Evolutionary conservation across 2,888 invertebrate genomes (phyloP).

Genomic region (Argyra leucocephala): DNA sequence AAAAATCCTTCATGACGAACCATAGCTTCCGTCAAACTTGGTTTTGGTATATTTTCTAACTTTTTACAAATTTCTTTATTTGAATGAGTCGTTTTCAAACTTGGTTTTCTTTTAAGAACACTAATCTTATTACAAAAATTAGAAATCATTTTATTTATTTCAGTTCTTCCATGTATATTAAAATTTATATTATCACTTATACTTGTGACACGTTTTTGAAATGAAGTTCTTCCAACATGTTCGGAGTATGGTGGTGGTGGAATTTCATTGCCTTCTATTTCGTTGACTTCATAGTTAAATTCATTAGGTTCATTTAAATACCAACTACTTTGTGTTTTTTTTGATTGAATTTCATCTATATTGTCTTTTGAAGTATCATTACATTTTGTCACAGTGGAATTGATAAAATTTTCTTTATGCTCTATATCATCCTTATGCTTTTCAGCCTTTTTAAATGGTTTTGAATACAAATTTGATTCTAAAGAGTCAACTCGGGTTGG

Average conservation of each 20-base stretch:
- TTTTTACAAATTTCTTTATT: slow-evolving; percentile 34
- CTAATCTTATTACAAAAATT: slow-evolving; percentile 37
- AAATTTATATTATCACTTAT: not conserved
- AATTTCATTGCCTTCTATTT: not conserved
- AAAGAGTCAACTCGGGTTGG: slow-evolving; percentile 20
- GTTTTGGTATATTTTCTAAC: slow-evolving; percentile 41
- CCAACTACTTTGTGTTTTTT: slow-evolving; percentile 10
- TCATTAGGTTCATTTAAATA: not conserved
- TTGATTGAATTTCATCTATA: not conserved
- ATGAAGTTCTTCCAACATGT: not conserved
- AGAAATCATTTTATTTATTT: slow-evolving; percentile 30
- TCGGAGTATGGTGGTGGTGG: not conserved
- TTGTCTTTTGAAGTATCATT: not conserved
- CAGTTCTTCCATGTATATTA: not conserved
- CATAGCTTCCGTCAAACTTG: slow-evolving; percentile 36
- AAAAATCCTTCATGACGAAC: slow-evolving; percentile 41
- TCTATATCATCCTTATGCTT: not conserved
- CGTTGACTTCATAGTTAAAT: not conserved
- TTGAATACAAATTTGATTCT: not conserved
- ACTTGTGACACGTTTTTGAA: not conserved
- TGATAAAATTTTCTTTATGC: not conserved
- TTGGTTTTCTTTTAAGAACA: slow-evolving; percentile 37
- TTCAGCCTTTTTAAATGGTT: not conserved
- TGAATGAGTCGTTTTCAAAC: slow-evolving; percentile 31
- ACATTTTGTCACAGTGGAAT: not conserved